A percentile compares a stretch with the other conserved stretches of the same genome.
These are phyloP conservation scores for Dione juno DNA, from an alignment of 2,888 invertebrate species.

Conservation along the genomic window DNA sequence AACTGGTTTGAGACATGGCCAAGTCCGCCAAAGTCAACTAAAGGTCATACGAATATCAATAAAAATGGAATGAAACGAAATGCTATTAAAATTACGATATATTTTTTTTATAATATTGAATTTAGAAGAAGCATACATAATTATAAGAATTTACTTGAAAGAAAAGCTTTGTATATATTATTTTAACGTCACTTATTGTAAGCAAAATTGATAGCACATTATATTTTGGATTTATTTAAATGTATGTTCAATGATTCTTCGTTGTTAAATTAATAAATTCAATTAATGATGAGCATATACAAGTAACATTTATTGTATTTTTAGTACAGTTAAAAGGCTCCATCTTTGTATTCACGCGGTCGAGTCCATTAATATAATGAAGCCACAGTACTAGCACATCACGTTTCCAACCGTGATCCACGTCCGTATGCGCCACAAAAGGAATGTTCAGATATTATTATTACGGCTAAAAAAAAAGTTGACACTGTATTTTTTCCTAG, in stretches of 20 bases:
- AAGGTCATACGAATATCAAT: slow-evolving; percentile 62
- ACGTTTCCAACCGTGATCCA: slow-evolving; percentile 70
- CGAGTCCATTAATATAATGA: slow-evolving; percentile 80
- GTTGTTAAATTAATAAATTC: slow-evolving; percentile 42
- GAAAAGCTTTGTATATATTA: too few species aligned
- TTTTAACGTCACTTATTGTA: too few species aligned
- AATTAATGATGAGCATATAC: slow-evolving; percentile 62
- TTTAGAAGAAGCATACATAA: not conserved
- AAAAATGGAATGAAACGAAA: slow-evolving; percentile 26
- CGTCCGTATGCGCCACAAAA: slow-evolving; percentile 79
- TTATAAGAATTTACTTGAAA: not conserved
- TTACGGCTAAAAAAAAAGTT: slow-evolving; percentile 70
- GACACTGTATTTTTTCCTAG: slow-evolving; percentile 71
- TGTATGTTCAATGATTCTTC: not conserved
- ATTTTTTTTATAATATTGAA: not conserved
- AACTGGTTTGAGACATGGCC: slow-evolving; percentile 61
- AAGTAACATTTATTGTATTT: slow-evolving; percentile 65
- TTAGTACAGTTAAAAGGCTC: slow-evolving; percentile 74
- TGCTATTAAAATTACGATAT: slow-evolving; percentile 20
- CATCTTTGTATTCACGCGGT: slow-evolving; percentile 80
- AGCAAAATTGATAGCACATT: too few species aligned
- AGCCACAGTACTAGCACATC: slow-evolving; percentile 76
- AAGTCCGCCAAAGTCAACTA: slow-evolving; percentile 73
- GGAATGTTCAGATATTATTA: slow-evolving; percentile 81
- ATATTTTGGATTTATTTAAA: too few species aligned